Base-by-base conservation (phyloP, 2,113 vertebrate species). In the Phylloscopus whistleri region DNA sequence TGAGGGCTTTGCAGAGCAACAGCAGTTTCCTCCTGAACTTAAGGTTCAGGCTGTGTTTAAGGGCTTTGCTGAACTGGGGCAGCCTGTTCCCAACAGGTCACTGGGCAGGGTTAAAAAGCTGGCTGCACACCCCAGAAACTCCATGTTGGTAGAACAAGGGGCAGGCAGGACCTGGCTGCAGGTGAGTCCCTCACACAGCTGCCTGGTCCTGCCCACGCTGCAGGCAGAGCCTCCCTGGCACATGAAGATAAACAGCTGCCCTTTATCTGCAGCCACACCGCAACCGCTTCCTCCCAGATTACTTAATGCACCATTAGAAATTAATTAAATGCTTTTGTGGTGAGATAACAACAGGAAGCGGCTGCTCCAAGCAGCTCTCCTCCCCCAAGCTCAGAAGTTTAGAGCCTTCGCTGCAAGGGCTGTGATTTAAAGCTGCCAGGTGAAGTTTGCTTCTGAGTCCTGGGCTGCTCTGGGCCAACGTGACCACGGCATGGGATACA, bases 241-340 rank as follows among this genome's bases (percentile, higher is more conserved):
- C 69, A 49, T 0, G 7, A 64, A 92, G 93, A 95, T 70, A 80
- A 85, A 77, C 90, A 96, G 84, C 95, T 89, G 93, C 92, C 92
- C 84, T 93, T 93, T 84, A 93, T 94, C 95, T 96, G 92, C 92
- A 90, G 92, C 90, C 69, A 77, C 93, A 89, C 88, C 12, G 2
- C 89, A 91, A 89, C 89, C 27, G 21, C 92, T 96, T 96, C 88
- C 95, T 93, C 91, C 64, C 9, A 0, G 69, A 79, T 95, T 78
- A 88, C 90, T 96, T 90, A 90, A 92, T 6, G 26, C 21, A 35
- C 89, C 94, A 95, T 92, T 93, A 94, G 93, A 93, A 96, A 96
- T 96, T 97, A 96, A 97, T 97, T 95, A 96, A 97, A 97, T 96
- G 92, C 80, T 84, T 97, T 22, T 96, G 95, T 0, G 69, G 93